phyloP scores from a whole-genome alignment of 2,797 vertebrate genomes.

The Macropus fuliginosus region DNA sequence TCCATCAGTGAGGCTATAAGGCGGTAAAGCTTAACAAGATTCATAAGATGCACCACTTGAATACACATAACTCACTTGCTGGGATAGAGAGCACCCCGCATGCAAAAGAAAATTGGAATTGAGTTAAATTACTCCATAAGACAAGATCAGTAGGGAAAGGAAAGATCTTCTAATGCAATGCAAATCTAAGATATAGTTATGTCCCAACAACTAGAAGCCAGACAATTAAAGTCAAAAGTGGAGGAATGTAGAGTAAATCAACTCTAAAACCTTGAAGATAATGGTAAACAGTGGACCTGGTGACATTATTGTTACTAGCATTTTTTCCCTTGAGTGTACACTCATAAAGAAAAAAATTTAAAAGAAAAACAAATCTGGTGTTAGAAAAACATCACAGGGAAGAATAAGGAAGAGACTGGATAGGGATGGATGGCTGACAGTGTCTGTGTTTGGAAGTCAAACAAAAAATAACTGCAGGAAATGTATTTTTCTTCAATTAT shows the following conservation, averaged over 20 bases:
- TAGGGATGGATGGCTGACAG: background rate
- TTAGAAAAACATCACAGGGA: background rate
- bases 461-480: background rate
- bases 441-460: background rate
- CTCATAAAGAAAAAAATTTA: slow-evolving; percentile 45
- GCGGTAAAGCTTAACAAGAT: slow-evolving; percentile 89
- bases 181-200: slow-evolving; percentile 84
- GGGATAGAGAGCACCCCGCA: slow-evolving; percentile 81
- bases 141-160: slow-evolving; percentile 83
- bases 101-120: slow-evolving; percentile 88
- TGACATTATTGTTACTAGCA: slow-evolving; percentile 64
- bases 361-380: slow-evolving; percentile 10
- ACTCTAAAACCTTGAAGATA: slow-evolving; percentile 78
- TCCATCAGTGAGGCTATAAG: slow-evolving; percentile 87
- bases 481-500: background rate
- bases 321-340: slow-evolving; percentile 35
- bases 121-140: slow-evolving; percentile 87
- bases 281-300: slow-evolving; percentile 63
- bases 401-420: background rate
- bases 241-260: slow-evolving; percentile 79
- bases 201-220: slow-evolving; percentile 82
- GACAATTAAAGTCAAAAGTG: slow-evolving; percentile 83
- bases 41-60: slow-evolving; percentile 87
- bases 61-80: slow-evolving; percentile 89
- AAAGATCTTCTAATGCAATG: slow-evolving; percentile 82